phyloP scores from a whole-genome alignment of 2,113 vertebrate species.

The Upupa epops region DNA sequence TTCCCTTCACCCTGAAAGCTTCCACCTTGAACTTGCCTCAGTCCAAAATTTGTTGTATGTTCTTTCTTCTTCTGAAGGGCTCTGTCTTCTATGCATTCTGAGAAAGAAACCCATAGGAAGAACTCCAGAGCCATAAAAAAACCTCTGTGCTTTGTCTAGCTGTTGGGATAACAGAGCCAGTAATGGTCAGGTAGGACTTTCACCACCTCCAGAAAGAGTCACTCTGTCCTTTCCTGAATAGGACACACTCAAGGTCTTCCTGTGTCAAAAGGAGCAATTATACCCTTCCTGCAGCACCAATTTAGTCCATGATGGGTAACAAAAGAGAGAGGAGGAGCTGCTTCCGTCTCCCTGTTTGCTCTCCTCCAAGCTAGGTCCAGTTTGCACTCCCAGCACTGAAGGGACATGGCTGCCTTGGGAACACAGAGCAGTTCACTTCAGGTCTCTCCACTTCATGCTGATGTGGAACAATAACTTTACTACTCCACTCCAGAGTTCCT shows the following conservation, averaged over 20 bases:
- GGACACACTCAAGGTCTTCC: not conserved
- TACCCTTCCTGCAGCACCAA: not conserved
- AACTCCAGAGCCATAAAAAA: not conserved
- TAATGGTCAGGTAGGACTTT: not conserved
- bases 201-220: not conserved
- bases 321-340: not conserved
- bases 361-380: accelerated
- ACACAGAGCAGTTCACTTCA: not conserved
- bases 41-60: not conserved
- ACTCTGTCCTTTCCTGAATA: not conserved
- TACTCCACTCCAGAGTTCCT: not conserved
- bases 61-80: not conserved
- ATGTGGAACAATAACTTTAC: not conserved
- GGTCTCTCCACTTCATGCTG: not conserved
- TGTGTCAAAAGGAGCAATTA: not conserved
- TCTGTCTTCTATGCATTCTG: not conserved
- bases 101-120: not conserved
- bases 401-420: not conserved
- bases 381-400: not conserved
- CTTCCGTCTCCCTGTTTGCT: not conserved
- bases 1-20: not conserved
- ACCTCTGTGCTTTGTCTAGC: not conserved
- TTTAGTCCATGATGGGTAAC: not conserved
- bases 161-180: not conserved
- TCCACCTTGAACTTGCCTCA: not conserved